Percentiles rank a stretch among this genome's conserved stretches.
phyloP scores from a whole-genome alignment of 2,113 vertebrate genomes.

The Tenebrosternarchus preto region DNA sequence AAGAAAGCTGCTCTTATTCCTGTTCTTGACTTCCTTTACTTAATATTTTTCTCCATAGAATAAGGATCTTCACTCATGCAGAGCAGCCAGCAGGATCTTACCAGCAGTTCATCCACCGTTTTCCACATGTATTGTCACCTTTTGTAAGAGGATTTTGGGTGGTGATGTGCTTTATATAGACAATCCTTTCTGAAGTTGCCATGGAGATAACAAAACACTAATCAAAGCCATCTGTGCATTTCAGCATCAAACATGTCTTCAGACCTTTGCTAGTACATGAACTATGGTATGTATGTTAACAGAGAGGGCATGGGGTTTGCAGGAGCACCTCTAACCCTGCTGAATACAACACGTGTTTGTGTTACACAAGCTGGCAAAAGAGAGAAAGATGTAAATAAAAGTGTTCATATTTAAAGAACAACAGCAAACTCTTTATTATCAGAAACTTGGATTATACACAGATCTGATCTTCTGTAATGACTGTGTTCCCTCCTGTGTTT shows the following conservation, averaged over 20 bases:
- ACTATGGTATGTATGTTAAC: conserved; percentile 22
- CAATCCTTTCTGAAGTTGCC: conserved; percentile 67
- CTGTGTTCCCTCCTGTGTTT: conserved; percentile 5
- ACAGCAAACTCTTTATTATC: background rate
- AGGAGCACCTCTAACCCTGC: background rate
- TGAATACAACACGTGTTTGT: background rate
- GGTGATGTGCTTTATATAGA: conserved; percentile 65
- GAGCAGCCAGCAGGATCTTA: conserved; percentile 49
- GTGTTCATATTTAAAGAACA: background rate
- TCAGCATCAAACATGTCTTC: conserved; percentile 38
- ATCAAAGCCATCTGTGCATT: conserved; percentile 50
- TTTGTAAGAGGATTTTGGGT: conserved; percentile 63
- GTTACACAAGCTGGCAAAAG: background rate
- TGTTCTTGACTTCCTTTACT: background rate
- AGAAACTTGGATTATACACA: too few species aligned
- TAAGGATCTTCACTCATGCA: conserved; percentile 12
- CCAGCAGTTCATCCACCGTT: conserved; percentile 57
- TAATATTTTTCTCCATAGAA: conserved; percentile 7
- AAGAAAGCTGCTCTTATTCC: background rate
- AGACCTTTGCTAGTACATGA: conserved; percentile 25
- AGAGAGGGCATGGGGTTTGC: background rate
- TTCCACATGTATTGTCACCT: conserved; percentile 49
- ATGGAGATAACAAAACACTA: conserved; percentile 63
- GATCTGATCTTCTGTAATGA: background rate
- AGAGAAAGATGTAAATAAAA: background rate